Base-by-base conservation (phyloP, 2,888 invertebrate genomes). In the Meliscaeva auricollis region DNA sequence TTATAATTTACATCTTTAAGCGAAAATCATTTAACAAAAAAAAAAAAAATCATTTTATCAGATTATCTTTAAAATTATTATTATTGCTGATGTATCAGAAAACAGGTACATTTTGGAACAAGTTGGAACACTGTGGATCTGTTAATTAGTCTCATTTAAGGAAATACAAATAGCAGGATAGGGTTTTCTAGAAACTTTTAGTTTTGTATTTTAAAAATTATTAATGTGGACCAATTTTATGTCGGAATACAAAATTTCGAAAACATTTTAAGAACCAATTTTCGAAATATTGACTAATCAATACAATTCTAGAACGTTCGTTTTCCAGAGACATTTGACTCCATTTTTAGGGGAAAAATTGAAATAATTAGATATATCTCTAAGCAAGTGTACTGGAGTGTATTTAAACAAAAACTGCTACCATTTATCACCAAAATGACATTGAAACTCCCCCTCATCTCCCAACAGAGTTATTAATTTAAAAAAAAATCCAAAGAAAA, bases 381-480 rank as follows among this genome's bases (percentile, higher is more conserved):
- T n/a, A 41, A 22, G 30, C 54, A 54, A 30, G 13, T 30, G 13
- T 3, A 58, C 58, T n/a, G 35, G 3, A 38, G 11, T 58, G 58
- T 58, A 17, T 11, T 15, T 17, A 35, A 5, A 60, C 13, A 5
- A 41, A 70, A 58, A 56, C 66, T 32, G 69, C 13, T 20, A 30
- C 26, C 46, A 76, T 84, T 79, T 69, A 80, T 84, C 84, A 75
- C 48, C 7, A 11, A 13, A 41, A 6, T 46, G 54, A 60, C 70
- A 72, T 58, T 60, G 9, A 26, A 11, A 35, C 48, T 35, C 22
- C 75, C 35, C 70, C 74, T 46, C 20, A 11, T 41, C 46, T 41
- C 60, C 46, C 64, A 30, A n/a, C 11, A 52, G 48, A 56, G 46
- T 60, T 84, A 75, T 62, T 72, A 60, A 68, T 72, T 68, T 62